Evolutionary conservation across 2,888 invertebrate species (phyloP).

Genomic region (Entomobrya multifasciata): DNA sequence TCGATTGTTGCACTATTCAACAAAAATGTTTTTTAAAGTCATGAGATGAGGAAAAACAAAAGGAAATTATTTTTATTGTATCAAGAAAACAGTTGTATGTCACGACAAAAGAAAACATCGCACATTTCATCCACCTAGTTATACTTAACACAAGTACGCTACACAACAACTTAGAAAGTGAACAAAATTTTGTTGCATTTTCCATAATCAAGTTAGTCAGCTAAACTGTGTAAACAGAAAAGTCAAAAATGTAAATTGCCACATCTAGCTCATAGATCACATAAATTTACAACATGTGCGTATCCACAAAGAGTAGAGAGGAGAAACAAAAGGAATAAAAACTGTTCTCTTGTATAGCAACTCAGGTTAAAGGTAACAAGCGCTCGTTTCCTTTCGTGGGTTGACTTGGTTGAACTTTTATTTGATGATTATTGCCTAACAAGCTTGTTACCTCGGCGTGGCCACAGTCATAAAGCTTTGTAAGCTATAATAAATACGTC

Average conservation of each 20-base stretch:
- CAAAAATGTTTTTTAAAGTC: conserved; percentile 5
- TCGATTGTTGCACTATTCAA: background rate
- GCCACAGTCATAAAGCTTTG: conserved; percentile 67
- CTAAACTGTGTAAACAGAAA: conserved; percentile 19
- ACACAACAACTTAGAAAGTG: conserved; percentile 35
- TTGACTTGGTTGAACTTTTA: conserved; percentile 52
- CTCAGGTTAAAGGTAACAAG: conserved; percentile 48
- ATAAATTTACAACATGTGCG: background rate
- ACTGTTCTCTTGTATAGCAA: background rate
- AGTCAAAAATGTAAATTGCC: conserved; percentile 52
- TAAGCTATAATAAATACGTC: conserved; percentile 53
- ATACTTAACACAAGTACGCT: background rate
- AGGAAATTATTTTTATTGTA: conserved; percentile 33
- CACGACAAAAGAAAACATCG: conserved; percentile 51
- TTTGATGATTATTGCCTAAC: conserved; percentile 72
- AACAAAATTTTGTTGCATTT: conserved; percentile 15
- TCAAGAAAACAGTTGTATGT: conserved; percentile 54
- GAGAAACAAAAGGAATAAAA: background rate
- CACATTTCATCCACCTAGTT: conserved; percentile 8
- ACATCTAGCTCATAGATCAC: conserved; percentile 48
- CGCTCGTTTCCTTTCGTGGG: conserved; percentile 30
- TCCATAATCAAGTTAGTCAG: conserved; percentile 35
- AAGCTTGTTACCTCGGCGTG: conserved; percentile 73
- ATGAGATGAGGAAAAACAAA: background rate
- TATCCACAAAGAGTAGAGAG: background rate